These are phyloP conservation scores for Chrysolina oricalcia DNA, from an alignment of 2,888 invertebrate genomes.

Conservation along the genomic window DNA sequence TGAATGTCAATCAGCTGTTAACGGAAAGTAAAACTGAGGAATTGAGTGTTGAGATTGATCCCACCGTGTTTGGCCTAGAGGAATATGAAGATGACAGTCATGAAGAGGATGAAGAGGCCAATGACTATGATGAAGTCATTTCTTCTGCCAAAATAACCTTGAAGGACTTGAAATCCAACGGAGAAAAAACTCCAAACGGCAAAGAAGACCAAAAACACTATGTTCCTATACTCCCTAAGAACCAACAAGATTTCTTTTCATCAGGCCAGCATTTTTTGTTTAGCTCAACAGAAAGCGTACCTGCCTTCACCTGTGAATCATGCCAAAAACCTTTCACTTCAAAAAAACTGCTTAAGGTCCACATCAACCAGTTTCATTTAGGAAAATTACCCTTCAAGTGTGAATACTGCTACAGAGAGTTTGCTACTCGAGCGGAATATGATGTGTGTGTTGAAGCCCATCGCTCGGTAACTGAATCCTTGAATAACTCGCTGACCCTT, in stretches of 20 bases:
- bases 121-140: conserved; percentile 67
- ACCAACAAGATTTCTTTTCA: conserved; percentile 55
- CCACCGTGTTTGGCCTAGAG: conserved; percentile 63
- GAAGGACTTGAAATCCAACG: conserved; percentile 54
- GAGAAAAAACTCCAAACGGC: conserved; percentile 52
- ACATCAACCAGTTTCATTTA: conserved; percentile 66
- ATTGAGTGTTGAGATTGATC: conserved; percentile 69
- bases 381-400: conserved; percentile 68
- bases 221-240: conserved; percentile 61
- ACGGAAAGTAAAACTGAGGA: conserved; percentile 67
- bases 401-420: conserved; percentile 64
- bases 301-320: conserved; percentile 61
- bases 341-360: conserved; percentile 62
- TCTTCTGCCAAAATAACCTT: conserved; percentile 61
- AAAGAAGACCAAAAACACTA: conserved; percentile 56
- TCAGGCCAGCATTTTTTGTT: conserved; percentile 67
- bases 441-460: conserved; percentile 62
- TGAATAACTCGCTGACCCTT: conserved; percentile 64
- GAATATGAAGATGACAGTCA: conserved; percentile 57
- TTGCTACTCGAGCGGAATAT: conserved; percentile 61
- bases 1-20: conserved; percentile 61
- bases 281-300: conserved; percentile 50
- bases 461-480: conserved; percentile 54
- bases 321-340: conserved; percentile 64
- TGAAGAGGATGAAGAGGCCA: conserved; percentile 54